Base-by-base conservation (phyloP, 2,888 invertebrate species). In the Melangyna quadrimaculata region DNA sequence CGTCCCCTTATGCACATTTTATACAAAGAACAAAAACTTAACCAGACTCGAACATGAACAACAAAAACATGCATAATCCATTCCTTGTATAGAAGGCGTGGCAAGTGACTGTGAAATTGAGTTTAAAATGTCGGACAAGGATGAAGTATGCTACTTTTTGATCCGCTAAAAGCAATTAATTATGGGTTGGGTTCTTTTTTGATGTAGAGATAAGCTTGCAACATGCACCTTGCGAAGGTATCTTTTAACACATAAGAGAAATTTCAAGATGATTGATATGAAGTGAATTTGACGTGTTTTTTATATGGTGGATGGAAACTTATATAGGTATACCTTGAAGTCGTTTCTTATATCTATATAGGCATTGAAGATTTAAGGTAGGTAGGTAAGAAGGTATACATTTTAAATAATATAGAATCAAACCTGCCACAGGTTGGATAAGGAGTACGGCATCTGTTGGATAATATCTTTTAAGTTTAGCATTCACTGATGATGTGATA, bases 71-170 rank as follows among this genome's bases (percentile, higher is more conserved):
- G 29, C 51, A 51, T 48, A 45, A 57, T 51, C 65, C 65, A 65
- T 65, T 67, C 37, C 37, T 40, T 59, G 57, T 65, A 72, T 63
- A 51, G 72, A 80, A 77, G 84, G 84, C 84, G 84, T 86, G 84
- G 80, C 80, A 86, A 80, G 71, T 61, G 67, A 67, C 71, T 81
- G 75, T 72, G 72, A 77, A 80, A 80, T 77, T 69, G 70, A 72
- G 72, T 74, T 84, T 77, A 86, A 86, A 86, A 86, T 86, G 84
- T 69, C 80, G 84, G 80, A 80, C 57, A 40, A 67, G 19, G 48
- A 48, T 67, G 51, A 67, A 35, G 22, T 29, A 45, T 61, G 19
- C 35, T 61, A 45, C 48, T 37, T 32, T 51, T 65, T 67, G 73
- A 83, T 48, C 78, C 70, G 48, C 10, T 9, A 10, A n/a, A 67